Evolutionary conservation across 2,113 vertebrate species (phyloP), one percentile per base, ranked within the genome.

Genomic region (Zapus hudsonius): DNA sequence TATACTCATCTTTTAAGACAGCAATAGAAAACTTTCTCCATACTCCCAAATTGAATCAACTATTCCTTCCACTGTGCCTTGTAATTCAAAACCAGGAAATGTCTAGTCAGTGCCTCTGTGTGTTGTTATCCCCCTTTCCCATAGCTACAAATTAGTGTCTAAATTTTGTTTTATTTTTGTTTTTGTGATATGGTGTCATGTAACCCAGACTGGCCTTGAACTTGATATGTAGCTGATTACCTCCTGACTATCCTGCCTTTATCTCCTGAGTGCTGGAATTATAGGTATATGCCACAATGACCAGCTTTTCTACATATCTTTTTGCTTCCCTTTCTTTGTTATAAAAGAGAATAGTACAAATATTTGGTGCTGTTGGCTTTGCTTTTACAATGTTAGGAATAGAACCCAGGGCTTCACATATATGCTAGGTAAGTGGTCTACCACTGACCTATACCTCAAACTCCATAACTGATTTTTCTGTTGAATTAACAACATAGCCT

Each of bases 1-100:
- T 23, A 42, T 61, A 64, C 1, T 90, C 76, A 84, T 81, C 63
- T 93, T 95, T 93, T 47, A 94, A 92, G 69, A 87, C 11, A 79
- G 63, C 27, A 88, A 78, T 6, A 92, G 91, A 94, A 92, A 79
- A 4, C 25, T 82, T 94, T 57, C 79, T 42, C 70, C 23, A 74
- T 82, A 86, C 16, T 75, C 81, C 29, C 27, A 47, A 19, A 13
- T 29, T 40, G 36, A 90, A 59, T 92, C 36, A 19, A 87, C 33
- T 74, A 78, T 70, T 87, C 36, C 52, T 27, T 92, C 38, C 23
- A 40, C 22, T 40, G 22, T 22, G 20, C 80, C 29, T 29, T 91
- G 2, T 36, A 55, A 88, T 59, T 83, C 52, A 67, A 63, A 59
- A 38, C 25, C 33, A 80, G 38, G 82, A 90, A 96, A 94, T 82